Evolutionary conservation across 2,797 vertebrate genomes (phyloP), one percentile per base, ranked within the genome.

Genomic region (Chrysolophus pictus): DNA sequence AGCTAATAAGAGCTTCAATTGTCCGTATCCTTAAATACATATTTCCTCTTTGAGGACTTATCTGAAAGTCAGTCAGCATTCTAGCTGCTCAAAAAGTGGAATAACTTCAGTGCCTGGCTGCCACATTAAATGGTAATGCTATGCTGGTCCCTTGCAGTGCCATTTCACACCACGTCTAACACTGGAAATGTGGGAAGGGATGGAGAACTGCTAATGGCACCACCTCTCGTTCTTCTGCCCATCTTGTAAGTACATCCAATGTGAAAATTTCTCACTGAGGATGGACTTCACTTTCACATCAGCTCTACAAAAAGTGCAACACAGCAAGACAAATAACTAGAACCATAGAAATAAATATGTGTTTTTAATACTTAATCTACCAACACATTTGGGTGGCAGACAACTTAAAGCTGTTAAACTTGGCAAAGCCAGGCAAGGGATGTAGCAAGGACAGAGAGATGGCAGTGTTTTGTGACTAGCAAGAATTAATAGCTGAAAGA

Each of bases 1-100:
- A 88, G 8, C 33, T 74, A 78, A 17, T 47, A 87, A 80, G 69
- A 85, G 49, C 59, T 84, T 94, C 67, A 56, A 73, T 73, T 93
- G 63, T 84, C 72, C 14, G 0, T 72, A 55, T 51, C 44, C 79
- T 59, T 37, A 75, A 84, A 86, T 35, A 81, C 60, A 87, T 81
- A 53, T 18, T 96, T 89, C 64, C 65, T 78, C 51, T 83, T 91
- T 47, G 51, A 91, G 51, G 46, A 69, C 63, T 63, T 49, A 26
- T 87, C 55, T 86, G 62, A 65, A 92, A 88, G 70, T 63, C 41
- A 67, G 58, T 2, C 70, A 67, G 80, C 59, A 74, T 86, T 63
- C 60, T 76, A 85, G 8, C 24, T 44, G 37, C 64, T 81, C 44
- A 70, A 74, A 51, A 90, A 88, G 68, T 77, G 26, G 21, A 78